Conservation (phyloP, 1,140 invertebrate genomes). For the Lordiphosa collinella region DNA sequence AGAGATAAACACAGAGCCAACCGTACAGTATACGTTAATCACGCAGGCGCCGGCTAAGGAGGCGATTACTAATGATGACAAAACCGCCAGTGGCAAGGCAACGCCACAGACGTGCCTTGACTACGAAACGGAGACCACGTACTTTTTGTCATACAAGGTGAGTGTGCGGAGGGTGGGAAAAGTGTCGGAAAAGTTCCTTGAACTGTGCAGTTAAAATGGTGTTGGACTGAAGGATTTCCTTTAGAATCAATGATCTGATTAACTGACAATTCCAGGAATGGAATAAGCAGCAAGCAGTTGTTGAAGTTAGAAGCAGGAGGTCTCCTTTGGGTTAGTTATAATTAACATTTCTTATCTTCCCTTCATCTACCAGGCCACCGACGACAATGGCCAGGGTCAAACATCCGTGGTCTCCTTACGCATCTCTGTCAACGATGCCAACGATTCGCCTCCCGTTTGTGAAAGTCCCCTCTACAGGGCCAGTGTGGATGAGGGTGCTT, state of each 20-base stretch:
- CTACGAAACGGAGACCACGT: constrained; percentile 90
- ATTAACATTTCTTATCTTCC: not conserved
- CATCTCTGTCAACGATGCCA: constrained; percentile 89
- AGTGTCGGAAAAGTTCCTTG: not conserved
- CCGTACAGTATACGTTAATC: constrained; percentile 71
- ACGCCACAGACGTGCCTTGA: constrained; percentile 85
- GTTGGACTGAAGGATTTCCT: not conserved
- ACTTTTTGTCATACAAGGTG: constrained; percentile 92
- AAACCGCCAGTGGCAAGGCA: constrained; percentile 44
- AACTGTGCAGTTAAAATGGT: not conserved
- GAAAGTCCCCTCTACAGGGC: constrained; percentile 86
- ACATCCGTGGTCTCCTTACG: constrained; percentile 88
- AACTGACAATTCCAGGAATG: too few species aligned
- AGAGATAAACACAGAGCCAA: constrained; percentile 68
- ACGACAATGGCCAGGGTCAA: constrained; percentile 89
- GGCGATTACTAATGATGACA: constrained; percentile 58
- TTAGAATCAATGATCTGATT: too few species aligned
- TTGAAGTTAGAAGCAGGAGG: too few species aligned
- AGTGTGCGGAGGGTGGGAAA: constrained; percentile 31
- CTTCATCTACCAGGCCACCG: constrained; percentile 85
- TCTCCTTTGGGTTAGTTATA: too few species aligned
- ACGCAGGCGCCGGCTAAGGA: constrained; percentile 42
- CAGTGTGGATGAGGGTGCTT: constrained; percentile 90
- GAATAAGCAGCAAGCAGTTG: too few species aligned
- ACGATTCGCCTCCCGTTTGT: constrained; percentile 92